Evolutionary conservation across 2,888 invertebrate genomes (phyloP).

Genomic region (Apomyelois bistriatella): DNA sequence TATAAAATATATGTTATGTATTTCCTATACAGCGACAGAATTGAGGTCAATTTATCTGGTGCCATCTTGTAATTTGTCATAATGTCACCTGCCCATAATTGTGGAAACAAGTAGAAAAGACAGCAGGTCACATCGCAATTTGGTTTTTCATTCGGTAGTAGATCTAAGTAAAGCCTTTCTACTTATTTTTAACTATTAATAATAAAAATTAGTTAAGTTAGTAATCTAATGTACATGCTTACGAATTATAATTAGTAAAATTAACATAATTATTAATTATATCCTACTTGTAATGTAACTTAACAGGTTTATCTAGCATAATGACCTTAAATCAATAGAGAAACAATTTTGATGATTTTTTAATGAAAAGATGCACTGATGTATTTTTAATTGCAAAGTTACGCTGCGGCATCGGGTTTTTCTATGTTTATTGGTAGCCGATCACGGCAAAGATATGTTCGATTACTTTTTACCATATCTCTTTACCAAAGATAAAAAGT

Average conservation of each 20-base stretch:
- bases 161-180: slow-evolving; percentile 9
- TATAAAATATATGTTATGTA: not conserved
- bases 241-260: not conserved
- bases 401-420: not conserved
- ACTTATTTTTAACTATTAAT: slow-evolving; percentile 12
- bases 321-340: not conserved
- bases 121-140: not conserved
- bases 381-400: not conserved
- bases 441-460: not conserved
- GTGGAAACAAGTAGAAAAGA: slow-evolving; percentile 20
- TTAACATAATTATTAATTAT: not conserved
- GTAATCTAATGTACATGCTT: not conserved
- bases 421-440: not conserved
- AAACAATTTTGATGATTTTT: not conserved
- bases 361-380: slow-evolving; percentile 2
- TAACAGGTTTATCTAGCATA: not conserved
- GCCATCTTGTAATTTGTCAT: slow-evolving; percentile 46
- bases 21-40: not conserved
- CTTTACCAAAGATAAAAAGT: not conserved
- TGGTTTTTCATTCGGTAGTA: not conserved
- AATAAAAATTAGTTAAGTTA: not conserved
- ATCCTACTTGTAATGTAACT: not conserved
- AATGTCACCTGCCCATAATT: slow-evolving; percentile 49
- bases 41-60: slow-evolving; percentile 14
- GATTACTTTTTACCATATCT: not conserved